Evolutionary conservation across 2,113 vertebrate species (phyloP), one percentile per base, ranked within the genome.

Genomic region (Ochotona princeps): DNA sequence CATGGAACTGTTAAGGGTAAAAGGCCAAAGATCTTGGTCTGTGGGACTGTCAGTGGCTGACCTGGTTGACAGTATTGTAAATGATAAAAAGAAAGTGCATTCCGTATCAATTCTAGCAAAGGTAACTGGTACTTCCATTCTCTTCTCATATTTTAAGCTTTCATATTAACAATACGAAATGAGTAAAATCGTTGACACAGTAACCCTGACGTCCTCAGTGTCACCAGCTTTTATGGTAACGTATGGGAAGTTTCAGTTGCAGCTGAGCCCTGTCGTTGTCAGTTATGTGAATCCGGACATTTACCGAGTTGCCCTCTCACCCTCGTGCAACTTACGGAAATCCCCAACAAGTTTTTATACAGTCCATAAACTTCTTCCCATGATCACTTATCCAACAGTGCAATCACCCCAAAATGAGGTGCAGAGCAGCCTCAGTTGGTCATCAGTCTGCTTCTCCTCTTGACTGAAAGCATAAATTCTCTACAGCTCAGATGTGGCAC

Each of bases 21-120:
- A 98, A 97, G 98, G 99, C 69, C 99, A 99, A 97, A 98, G 98
- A 83, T 99, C 99, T 0, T 99, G 99, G 99, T 99, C 99, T 51
- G 98, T 99, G 76, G 99, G 98, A 66, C 98, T 99, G 72, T 99
- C 99, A 5, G 95, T 99, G 26, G 99, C 99, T 65, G 99, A 99
- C 97, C 97, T 99, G 97, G 98, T 98, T 66, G 98, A 99, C 96
- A 99, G 98, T 83, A 97, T 99, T 97, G 74, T 99, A 91, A 98
- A 98, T 38, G 96, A 99, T 95, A 98, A 98, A 96, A 98, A 94
- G 95, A 99, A 99, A 96, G 89, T 97, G 44, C 99, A 99, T 98
- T 99, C 99, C 5, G 97, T 99, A 93, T 99, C 99, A 86, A 98
- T 98, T 17, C 97, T 99, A 95, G 98, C 98, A 92, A 99, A 99